Percentiles rank a stretch among this genome's conserved stretches.
phyloP scores from a whole-genome alignment of 2,113 vertebrate species.

The Egretta garzetta region DNA sequence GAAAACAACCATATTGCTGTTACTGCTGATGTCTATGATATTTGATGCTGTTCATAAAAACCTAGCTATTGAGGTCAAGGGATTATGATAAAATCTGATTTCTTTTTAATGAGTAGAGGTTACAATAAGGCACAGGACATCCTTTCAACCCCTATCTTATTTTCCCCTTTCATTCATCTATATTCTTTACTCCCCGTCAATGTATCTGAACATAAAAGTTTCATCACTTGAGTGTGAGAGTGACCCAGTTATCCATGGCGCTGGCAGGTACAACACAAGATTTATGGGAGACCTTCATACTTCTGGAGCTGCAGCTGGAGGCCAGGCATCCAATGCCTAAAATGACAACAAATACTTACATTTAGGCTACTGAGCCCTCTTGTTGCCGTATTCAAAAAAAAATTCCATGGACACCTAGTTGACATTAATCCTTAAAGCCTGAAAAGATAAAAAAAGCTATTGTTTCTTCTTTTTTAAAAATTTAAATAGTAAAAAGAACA shows the following conservation, averaged over 20 bases:
- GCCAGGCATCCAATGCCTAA: neutral
- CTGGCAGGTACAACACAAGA: neutral
- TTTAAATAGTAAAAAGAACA: neutral
- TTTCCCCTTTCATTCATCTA: neutral
- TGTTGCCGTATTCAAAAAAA: neutral
- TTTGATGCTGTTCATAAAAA: neutral
- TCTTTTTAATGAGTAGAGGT: neutral
- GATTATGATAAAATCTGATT: neutral
- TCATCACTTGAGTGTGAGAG: neutral
- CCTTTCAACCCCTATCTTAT: neutral
- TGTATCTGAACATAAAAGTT: neutral
- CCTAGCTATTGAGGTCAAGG: neutral
- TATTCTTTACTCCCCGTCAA: neutral
- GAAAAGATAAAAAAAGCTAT: neutral
- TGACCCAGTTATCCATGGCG: neutral
- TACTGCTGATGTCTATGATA: neutral
- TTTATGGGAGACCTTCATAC: neutral
- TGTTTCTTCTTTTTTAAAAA: neutral
- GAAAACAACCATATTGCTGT: neutral
- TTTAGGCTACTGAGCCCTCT: neutral
- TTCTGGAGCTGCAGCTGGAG: neutral
- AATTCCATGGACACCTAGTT: rapidly evolving
- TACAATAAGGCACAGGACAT: neutral
- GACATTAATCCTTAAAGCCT: neutral
- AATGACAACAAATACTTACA: neutral